phyloP scores from a whole-genome alignment of 2,797 vertebrate genomes.

The Karalla daura region DNA sequence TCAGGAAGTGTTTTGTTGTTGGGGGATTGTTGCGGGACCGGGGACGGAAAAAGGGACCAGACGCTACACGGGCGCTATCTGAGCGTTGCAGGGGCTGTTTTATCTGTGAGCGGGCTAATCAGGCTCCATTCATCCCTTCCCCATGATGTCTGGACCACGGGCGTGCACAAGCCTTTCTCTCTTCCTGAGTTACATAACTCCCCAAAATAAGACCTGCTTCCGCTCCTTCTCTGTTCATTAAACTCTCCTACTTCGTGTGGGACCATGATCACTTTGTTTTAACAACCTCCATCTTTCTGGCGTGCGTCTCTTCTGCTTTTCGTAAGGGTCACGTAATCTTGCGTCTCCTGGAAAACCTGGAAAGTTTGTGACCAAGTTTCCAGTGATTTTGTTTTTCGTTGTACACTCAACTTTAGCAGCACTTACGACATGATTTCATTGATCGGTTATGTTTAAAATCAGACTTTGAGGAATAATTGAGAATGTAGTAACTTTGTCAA shows the following conservation, averaged over 20 bases:
- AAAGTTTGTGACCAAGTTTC: too few species aligned
- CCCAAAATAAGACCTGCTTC: neutral
- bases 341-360: too few species aligned
- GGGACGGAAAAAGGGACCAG: constrained; percentile 54
- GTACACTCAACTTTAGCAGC: too few species aligned
- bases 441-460: too few species aligned
- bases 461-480: too few species aligned
- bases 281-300: neutral
- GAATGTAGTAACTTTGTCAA: too few species aligned
- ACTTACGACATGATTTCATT: too few species aligned
- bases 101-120: constrained; percentile 61
- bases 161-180: constrained; percentile 18
- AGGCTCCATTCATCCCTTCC: constrained; percentile 38
- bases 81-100: constrained; percentile 47
- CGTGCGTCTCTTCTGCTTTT: neutral
- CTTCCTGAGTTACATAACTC: neutral
- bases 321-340: too few species aligned
- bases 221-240: neutral
- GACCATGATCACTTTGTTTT: constrained; percentile 3
- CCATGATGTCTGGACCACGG: constrained; percentile 38
- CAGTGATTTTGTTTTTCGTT: too few species aligned
- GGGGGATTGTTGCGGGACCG: constrained; percentile 31
- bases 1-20: constrained; percentile 69
- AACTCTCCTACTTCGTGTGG: too few species aligned
- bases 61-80: constrained; percentile 69